Evolutionary conservation across 2,797 vertebrate genomes (phyloP).

Genomic region (Australoheros facetus): DNA sequence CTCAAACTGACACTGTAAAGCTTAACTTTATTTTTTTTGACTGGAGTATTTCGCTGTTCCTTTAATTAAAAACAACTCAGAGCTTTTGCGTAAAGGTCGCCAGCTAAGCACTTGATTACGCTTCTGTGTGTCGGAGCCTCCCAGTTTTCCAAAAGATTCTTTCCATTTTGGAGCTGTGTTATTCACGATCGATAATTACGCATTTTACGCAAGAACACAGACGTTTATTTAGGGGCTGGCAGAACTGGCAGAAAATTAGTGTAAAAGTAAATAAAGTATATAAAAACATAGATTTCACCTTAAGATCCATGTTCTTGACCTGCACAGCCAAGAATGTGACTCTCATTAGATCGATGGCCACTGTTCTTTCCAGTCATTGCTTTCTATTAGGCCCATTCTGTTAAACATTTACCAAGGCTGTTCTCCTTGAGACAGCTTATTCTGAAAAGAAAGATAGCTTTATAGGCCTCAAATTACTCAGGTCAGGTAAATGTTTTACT

Average conservation of each 20-base stretch:
- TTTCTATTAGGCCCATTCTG: conserved; percentile 6
- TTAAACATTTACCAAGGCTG: conserved; percentile 66
- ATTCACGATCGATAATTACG: conserved; percentile 53
- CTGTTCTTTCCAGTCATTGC: background rate
- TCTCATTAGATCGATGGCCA: too few relatives aligned
- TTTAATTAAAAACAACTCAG: background rate
- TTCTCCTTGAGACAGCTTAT: conserved; percentile 23
- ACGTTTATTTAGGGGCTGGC: conserved; percentile 6
- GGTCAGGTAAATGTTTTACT: conserved; percentile 57
- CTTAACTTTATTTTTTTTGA: background rate
- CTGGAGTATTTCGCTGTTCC: background rate
- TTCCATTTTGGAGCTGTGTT: conserved; percentile 45
- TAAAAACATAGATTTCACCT: background rate
- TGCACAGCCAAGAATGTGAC: rapidly evolving
- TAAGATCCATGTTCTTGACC: background rate
- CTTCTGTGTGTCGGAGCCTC: conserved; percentile 42
- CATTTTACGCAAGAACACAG: conserved; percentile 37
- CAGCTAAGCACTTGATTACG: conserved; percentile 52
- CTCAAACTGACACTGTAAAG: background rate
- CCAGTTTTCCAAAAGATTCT: conserved; percentile 41
- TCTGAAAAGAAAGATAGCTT: conserved; percentile 42
- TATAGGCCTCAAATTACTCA: conserved; percentile 9
- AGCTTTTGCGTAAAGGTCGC: conserved; percentile 52
- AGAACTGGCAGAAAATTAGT: too few relatives aligned
- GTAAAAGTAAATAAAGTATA: background rate